phyloP scores from a whole-genome alignment of 2,888 invertebrate species.

The Lithosia quadra region DNA sequence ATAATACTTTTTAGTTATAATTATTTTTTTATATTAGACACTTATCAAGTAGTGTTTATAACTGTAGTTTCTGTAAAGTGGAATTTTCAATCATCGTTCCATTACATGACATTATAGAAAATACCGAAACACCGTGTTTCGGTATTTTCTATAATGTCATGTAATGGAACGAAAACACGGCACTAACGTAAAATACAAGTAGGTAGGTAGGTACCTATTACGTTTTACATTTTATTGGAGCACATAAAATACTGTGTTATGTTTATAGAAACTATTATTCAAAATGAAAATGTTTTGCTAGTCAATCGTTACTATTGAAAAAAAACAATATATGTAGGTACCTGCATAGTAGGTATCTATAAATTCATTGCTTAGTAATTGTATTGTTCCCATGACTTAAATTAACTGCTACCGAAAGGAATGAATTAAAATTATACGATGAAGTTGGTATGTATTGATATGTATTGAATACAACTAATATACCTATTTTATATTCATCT shows the following conservation, averaged over 20 bases:
- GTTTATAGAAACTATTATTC: not conserved
- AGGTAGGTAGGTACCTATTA: not conserved
- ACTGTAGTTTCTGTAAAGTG: not conserved
- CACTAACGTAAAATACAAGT: not conserved
- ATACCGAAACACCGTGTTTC: too few relatives aligned
- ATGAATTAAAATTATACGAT: not conserved
- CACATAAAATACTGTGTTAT: conserved; percentile 3
- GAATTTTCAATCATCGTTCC: not conserved
- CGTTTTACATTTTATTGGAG: not conserved
- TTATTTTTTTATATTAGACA: too few relatives aligned
- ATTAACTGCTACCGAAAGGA: not conserved
- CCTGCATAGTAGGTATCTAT: too few relatives aligned
- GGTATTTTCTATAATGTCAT: too few relatives aligned
- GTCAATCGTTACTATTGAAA: not conserved
- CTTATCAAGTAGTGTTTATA: too few relatives aligned
- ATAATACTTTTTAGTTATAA: too few relatives aligned
- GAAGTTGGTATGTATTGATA: not conserved
- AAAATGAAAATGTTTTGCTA: not conserved
- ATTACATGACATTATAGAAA: not conserved
- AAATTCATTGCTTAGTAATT: not conserved
- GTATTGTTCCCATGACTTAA: not conserved
- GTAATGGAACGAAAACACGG: too few relatives aligned
- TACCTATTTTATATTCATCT: too few relatives aligned
- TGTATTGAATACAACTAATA: too few relatives aligned
- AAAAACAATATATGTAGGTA: too few relatives aligned